phyloP scores from a whole-genome alignment of 2,888 invertebrate species.

The Scrobipalpa atriplicella region DNA sequence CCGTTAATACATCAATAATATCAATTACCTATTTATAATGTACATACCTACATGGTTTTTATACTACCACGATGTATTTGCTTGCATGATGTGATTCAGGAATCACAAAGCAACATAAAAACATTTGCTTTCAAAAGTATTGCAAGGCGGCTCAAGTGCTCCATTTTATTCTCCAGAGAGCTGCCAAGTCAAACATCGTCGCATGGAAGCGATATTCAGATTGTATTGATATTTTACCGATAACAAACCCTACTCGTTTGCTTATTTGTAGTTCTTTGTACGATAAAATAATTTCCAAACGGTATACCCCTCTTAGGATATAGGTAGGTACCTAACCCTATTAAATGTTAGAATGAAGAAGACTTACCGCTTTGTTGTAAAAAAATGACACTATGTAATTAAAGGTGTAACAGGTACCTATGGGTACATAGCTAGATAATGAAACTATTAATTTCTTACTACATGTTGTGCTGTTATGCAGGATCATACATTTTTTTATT shows the following conservation, averaged over 20 bases:
- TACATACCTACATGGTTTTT: too few relatives aligned
- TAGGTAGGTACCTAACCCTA: not conserved
- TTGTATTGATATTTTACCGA: constrained; percentile 56
- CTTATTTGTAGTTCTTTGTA: constrained; percentile 1
- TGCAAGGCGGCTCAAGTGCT: constrained; percentile 44
- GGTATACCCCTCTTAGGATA: not conserved
- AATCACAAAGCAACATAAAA: not conserved
- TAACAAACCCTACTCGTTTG: constrained; percentile 39
- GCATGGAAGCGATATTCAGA: constrained; percentile 54
- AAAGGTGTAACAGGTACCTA: too few relatives aligned
- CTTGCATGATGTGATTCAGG: not conserved
- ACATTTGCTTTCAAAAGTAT: constrained; percentile 57
- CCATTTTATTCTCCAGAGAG: constrained; percentile 43
- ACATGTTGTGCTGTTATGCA: too few relatives aligned
- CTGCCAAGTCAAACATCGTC: constrained; percentile 52
- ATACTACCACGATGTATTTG: too few relatives aligned
- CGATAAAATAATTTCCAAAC: not conserved
- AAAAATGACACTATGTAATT: too few relatives aligned
- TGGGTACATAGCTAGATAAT: too few relatives aligned
- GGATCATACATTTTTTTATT: too few relatives aligned
- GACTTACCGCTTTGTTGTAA: too few relatives aligned
- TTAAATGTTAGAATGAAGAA: not conserved
- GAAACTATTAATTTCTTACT: too few relatives aligned
- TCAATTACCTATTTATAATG: too few relatives aligned
- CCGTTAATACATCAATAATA: too few relatives aligned